Evolutionary conservation across 2,797 vertebrate species (phyloP).

Genomic region (Sebastiscus tertius): DNA sequence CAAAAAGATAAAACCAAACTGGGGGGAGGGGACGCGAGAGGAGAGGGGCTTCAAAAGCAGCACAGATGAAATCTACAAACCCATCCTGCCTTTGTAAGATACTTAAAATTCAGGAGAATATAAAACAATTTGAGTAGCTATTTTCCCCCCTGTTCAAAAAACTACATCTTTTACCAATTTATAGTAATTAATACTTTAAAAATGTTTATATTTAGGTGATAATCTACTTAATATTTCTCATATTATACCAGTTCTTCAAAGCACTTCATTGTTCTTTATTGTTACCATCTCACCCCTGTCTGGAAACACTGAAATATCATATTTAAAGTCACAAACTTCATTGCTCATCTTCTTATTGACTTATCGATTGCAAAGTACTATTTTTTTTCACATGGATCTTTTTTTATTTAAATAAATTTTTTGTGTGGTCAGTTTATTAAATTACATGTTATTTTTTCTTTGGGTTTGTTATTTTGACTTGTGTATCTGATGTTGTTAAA

Average conservation of each 20-base stretch:
- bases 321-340: neutral
- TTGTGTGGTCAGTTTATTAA: neutral
- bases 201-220: neutral
- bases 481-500: neutral
- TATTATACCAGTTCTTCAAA: neutral
- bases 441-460: neutral
- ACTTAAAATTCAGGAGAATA: slow-evolving; percentile 33
- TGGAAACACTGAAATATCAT: neutral
- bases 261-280: neutral
- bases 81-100: neutral
- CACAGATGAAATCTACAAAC: slow-evolving; percentile 40
- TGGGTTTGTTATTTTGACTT: neutral
- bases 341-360: neutral
- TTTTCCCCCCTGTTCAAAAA: neutral
- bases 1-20: slow-evolving; percentile 55
- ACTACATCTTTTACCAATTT: neutral
- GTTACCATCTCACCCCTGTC: neutral
- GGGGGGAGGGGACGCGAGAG: slow-evolving; percentile 49
- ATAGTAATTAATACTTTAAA: neutral
- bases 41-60: slow-evolving; percentile 49
- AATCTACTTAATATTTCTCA: neutral
- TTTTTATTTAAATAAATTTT: neutral
- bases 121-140: neutral
- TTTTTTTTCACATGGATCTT: neutral
- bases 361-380: neutral